Evolutionary conservation across 2,113 vertebrate genomes (phyloP).

Genomic region (Jacana jacana): DNA sequence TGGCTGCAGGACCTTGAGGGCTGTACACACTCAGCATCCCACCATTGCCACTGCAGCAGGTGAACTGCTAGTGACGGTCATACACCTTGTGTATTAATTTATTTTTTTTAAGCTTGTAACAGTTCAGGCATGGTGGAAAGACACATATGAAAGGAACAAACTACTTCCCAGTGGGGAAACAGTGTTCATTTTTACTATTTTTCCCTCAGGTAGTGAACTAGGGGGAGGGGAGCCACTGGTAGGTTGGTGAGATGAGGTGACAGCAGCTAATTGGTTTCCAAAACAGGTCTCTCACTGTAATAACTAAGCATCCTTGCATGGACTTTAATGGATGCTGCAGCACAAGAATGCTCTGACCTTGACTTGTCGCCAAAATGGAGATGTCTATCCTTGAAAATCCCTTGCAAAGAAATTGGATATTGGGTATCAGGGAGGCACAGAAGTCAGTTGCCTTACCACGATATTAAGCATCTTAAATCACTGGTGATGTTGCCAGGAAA

Average conservation of each 20-base stretch:
- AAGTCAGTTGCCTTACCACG: background rate
- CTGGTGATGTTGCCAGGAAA: background rate
- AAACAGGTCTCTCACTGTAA: background rate
- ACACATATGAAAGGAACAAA: background rate
- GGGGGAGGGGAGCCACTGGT: background rate
- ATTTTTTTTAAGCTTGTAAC: background rate
- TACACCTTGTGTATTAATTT: no score
- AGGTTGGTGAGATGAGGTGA: background rate
- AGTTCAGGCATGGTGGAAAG: accelerated
- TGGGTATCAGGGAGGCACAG: background rate
- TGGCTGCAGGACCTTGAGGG: background rate
- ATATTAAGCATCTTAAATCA: background rate
- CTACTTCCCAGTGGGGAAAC: background rate
- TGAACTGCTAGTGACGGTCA: background rate
- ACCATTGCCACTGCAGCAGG: accelerated
- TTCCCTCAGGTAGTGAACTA: background rate
- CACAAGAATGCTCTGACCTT: background rate
- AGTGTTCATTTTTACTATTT: background rate
- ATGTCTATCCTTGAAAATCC: background rate
- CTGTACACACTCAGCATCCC: background rate
- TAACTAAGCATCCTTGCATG: background rate
- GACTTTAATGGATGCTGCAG: background rate
- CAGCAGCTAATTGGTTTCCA: background rate
- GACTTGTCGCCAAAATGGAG: background rate
- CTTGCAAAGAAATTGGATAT: background rate